Base-by-base conservation (phyloP, 2,113 vertebrate genomes). In the Siniperca knerii region DNA sequence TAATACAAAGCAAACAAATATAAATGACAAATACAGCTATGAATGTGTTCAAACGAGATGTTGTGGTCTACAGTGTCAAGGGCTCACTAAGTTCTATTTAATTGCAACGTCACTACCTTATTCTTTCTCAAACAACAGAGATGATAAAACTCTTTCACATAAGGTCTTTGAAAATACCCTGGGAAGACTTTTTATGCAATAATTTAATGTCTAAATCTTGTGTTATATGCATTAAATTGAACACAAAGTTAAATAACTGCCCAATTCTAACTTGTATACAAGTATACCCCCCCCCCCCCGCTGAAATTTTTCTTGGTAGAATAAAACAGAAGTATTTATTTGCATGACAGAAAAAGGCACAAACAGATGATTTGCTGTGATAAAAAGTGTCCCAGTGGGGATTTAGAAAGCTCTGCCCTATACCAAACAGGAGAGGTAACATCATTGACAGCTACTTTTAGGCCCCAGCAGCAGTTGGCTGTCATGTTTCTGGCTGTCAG, bases 341-440 rank as follows among this genome's bases (percentile, higher is more conserved):
- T 93, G 83, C 90, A 90, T 91, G 76, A 74, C 55, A 46, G 77
- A 86, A 90, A 87, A 88, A 73, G 72, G 1, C 57, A 60, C 74
- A 88, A 8, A 12, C 67, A 90, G 50, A 80, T 83, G 78, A 84
- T 50, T 12, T 12, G 15, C 58, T 60, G 21, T 71, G 70, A 82
- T 87, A 82, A 82, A 72, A 67, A 11, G 6, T 1, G 1, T 57
- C 81, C 74, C 77, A 9, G 23, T 64, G 77, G 74, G 66, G 65
- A 42, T 75, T 76, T n/a, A 75, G 23, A 85, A 83, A 85, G 58
- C 66, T 50, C 60, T 74, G 57, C 33, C 67, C 23, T 71, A 8
- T 3, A 44, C 6, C 40, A 15, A 40, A 72, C 61, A 44, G 54
- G 15, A 83, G n/a, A 60, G 11, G 1, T 73, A 66, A 70, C 42